Base-by-base conservation (phyloP, 2,797 vertebrate species). In the Fringilla coelebs region DNA sequence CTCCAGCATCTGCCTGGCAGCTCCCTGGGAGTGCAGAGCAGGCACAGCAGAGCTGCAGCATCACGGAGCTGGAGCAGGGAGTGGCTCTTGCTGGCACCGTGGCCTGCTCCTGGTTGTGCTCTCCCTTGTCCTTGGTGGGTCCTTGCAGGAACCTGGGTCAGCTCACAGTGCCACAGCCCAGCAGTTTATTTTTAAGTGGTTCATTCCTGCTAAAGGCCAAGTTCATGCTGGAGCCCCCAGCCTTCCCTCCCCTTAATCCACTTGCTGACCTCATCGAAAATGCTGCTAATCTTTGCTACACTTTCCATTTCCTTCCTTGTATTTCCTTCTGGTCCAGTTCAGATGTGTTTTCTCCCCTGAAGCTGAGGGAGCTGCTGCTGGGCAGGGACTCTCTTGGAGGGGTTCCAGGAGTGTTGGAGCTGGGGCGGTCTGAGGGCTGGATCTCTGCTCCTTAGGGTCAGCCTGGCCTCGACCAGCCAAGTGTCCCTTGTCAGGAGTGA, bases 21-120 rank as follows among this genome's bases (percentile, higher is more conserved):
- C 49, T 79, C 48, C 31, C 20, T 4, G 9, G 41, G 25, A 38
- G 57, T 1, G 1, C 36, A 26, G 20, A 5, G 13, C 32, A 48
- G 43, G 58, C 20, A 11, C 4, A 66, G 55, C 60, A 62, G 65
- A 72, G 38, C 73, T 68, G 40, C 48, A 80, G 74, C 63, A 10
- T 9, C 0, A 0, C 0, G 0, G 51, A 7, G 19, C 0, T 20
- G 16, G 26, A 7, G 17, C 1, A 10, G 38, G 57, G 57, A 49
- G 18, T 2, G 3, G 54, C 32, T 61, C n/a, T 25, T 51, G 60
- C 55, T 3, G 12, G 48, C 43, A 7, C 40, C 10, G 13, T 19
- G 32, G 41, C 38, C 72, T 88, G 24, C 8, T 2, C n/a, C 60
- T 52, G 3, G 0, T 48, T 34, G 28, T 88, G 63, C 41, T 82